A percentile compares a stretch with the other conserved stretches of the same genome.
Conservation (phyloP, 2,113 vertebrate genomes). For the Psittacara wagleri region DNA sequence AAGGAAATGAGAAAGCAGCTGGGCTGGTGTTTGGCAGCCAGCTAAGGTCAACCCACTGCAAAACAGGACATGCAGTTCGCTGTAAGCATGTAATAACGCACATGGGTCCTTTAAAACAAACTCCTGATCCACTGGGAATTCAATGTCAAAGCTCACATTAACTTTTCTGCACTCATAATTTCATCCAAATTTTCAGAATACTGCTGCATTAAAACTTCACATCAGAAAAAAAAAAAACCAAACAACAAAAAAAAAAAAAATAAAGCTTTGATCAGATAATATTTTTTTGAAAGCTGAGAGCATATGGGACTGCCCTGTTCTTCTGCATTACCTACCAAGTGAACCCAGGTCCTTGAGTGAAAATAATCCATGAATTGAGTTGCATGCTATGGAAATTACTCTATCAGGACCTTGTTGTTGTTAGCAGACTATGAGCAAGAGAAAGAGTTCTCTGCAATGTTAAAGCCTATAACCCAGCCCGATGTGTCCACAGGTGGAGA, state of each 20-base stretch:
- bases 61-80: neutral
- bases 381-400: neutral
- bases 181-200: neutral
- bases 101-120: neutral
- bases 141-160: neutral
- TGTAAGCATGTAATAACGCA: neutral
- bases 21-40: neutral
- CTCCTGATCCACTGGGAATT: neutral
- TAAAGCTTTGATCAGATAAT: neutral
- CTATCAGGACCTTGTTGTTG: neutral
- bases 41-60: neutral
- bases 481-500: neutral
- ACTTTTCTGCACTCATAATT: neutral
- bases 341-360: neutral
- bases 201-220: neutral
- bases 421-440: neutral
- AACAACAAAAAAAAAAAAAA: neutral
- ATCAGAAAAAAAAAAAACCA: neutral
- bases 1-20: neutral
- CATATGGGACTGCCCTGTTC: neutral
- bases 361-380: neutral
- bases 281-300: neutral
- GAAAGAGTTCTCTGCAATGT: neutral
- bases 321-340: neutral
- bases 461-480: neutral